Base-by-base conservation (phyloP, 2,113 vertebrate genomes). In the Ia io region DNA sequence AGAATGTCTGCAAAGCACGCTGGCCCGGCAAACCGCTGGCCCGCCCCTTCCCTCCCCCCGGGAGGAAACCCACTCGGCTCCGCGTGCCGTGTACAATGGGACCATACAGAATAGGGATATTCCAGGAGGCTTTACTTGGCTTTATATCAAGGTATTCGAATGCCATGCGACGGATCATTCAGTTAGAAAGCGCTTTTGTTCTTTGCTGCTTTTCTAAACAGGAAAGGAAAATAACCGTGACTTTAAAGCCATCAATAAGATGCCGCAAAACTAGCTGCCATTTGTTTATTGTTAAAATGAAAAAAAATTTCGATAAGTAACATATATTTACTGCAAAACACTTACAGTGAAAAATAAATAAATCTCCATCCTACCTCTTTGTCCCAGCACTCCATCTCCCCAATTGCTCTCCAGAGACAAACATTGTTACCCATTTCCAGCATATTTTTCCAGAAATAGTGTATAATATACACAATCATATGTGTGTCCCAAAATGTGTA, bases 321-420 rank as follows among this genome's bases (percentile, higher is more conserved):
- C 32, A 76, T n/a, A 30, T 63, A 83, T 44, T 88, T 91, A 73
- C 56, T 88, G 9, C 12, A 37, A 73, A 92, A 96, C 28, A 49
- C 80, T 95, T 90, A 69, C 3, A n/a, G 44, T 87, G 47, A 94
- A 91, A 90, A 88, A 73, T n/a, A 83, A 78, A 77, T 42, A 51
- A 79, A 61, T 70, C 69, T 88, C 53, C 40, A 28, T 78, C 47
- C 3, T 30, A 25, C 25, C 6, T 73, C 18, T 73, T 71, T 77
- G 9, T 44, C 11, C 18, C 17, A 22, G 78, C 51, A 74, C 7
- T 16, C 44, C 35, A 61, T 53, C 42, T 53, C 40, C 12, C n/a
- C 30, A 23, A 56, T 18, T 3, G 32, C 42, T 91, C 53, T 90
- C 70, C 59, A 74, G 85, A 93, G 79, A 87, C 9, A 51, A 77